Conservation (phyloP, 2,797 vertebrate species). For the Coreius guichenoti region DNA sequence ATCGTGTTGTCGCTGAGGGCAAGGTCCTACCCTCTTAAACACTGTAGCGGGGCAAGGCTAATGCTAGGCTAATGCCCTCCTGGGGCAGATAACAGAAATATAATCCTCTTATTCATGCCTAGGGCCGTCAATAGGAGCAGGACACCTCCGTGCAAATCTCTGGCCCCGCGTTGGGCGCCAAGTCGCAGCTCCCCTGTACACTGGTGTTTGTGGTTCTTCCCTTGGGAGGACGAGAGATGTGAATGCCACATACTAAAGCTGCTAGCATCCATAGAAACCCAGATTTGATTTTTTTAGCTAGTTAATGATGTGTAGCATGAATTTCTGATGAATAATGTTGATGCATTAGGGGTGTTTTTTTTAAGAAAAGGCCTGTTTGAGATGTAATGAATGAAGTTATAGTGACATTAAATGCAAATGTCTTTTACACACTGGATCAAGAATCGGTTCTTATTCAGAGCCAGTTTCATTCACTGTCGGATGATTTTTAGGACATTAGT, state of each 20-base stretch:
- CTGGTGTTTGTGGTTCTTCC: neutral
- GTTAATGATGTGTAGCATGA: neutral
- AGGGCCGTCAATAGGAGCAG: constrained; percentile 58
- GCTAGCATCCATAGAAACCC: neutral
- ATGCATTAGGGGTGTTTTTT: neutral
- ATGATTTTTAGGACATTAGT: neutral
- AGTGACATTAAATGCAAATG: neutral
- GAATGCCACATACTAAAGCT: neutral
- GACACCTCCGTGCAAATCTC: constrained; percentile 25
- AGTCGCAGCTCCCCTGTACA: neutral
- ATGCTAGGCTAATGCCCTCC: constrained; percentile 58
- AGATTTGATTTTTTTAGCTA: neutral
- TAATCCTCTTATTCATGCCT: constrained; percentile 78
- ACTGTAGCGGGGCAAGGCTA: neutral
- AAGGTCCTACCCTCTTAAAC: constrained; percentile 57
- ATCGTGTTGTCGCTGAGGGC: constrained; percentile 51
- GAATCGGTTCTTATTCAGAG: neutral
- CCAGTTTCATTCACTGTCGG: neutral
- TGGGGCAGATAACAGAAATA: constrained; percentile 74
- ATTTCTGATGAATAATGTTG: neutral
- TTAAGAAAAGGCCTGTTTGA: neutral
- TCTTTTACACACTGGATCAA: neutral
- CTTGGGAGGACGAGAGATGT: neutral
- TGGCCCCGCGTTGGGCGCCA: neutral
- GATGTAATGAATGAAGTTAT: neutral